A percentile compares a stretch with the other conserved stretches of the same genome.
Evolutionary conservation across 2,888 invertebrate genomes (phyloP).

Genomic region (Cephus rjabovi): DNA sequence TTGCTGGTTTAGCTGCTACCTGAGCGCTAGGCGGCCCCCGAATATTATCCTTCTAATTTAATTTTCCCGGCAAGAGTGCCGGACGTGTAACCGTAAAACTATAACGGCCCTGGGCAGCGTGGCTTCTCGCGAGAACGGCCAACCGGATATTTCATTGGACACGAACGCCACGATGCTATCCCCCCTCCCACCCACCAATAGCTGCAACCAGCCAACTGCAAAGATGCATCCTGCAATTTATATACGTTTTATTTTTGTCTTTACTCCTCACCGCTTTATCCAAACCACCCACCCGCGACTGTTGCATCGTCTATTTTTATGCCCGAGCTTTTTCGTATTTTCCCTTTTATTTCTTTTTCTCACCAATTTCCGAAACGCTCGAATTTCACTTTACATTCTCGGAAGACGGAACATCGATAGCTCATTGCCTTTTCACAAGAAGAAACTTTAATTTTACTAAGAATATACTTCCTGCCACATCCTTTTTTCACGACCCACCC

Average conservation of each 20-base stretch:
- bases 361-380: not conserved
- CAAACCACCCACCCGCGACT: not conserved
- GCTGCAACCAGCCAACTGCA: not conserved
- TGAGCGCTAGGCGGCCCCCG: slow-evolving; percentile 17
- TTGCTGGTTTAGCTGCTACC: not conserved
- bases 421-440: not conserved
- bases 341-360: not conserved
- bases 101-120: slow-evolving; percentile 1
- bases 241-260: not conserved
- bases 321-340: not conserved
- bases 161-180: not conserved
- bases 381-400: not conserved
- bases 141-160: not conserved
- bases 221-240: not conserved
- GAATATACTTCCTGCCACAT: too few relatives aligned
- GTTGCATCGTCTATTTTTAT: not conserved
- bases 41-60: slow-evolving; percentile 55
- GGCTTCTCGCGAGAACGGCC: not conserved
- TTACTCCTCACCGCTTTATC: not conserved
- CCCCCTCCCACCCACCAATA: not conserved
- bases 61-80: slow-evolving; percentile 30
- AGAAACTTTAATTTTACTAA: not conserved
- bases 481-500: not conserved
- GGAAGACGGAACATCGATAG: not conserved
- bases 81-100: slow-evolving; percentile 7